Conservation (phyloP, 2,888 invertebrate species). For the Scrobipalpa atriplicella region DNA sequence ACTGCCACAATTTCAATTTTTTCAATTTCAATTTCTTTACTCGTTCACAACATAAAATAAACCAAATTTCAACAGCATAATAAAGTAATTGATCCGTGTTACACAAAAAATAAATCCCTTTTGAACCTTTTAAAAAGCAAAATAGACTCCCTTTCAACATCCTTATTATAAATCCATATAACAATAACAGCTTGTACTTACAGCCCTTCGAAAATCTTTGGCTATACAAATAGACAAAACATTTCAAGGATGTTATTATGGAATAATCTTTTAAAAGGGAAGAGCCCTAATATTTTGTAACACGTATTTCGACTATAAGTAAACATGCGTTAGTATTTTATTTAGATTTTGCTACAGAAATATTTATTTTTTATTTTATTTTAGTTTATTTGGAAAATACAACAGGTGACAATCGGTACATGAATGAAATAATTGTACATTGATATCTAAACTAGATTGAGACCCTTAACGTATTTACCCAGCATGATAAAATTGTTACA, state of each 20-base stretch:
- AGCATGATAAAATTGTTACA: too few relatives aligned
- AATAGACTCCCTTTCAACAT: conserved; percentile 1
- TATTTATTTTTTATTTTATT: too few relatives aligned
- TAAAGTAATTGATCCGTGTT: conserved; percentile 13
- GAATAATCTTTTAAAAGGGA: neutral
- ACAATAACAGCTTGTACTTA: conserved; percentile 15
- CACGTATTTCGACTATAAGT: neutral
- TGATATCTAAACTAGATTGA: too few relatives aligned
- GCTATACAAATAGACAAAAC: neutral
- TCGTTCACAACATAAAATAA: neutral
- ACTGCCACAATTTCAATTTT: too few relatives aligned
- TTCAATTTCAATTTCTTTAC: neutral
- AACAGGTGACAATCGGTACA: too few relatives aligned
- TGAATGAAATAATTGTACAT: too few relatives aligned
- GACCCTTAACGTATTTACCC: too few relatives aligned
- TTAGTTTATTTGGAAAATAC: too few relatives aligned
- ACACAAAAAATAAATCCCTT: neutral
- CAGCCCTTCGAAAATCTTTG: conserved; percentile 1
- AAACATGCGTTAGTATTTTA: neutral
- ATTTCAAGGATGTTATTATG: neutral
- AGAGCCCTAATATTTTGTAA: neutral
- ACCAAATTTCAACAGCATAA: neutral
- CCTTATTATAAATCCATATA: conserved; percentile 10
- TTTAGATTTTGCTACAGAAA: too few relatives aligned
- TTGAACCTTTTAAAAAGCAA: conserved; percentile 4